Evolutionary conservation across 2,113 vertebrate species (phyloP).

Genomic region (Eretmochelys imbricata): DNA sequence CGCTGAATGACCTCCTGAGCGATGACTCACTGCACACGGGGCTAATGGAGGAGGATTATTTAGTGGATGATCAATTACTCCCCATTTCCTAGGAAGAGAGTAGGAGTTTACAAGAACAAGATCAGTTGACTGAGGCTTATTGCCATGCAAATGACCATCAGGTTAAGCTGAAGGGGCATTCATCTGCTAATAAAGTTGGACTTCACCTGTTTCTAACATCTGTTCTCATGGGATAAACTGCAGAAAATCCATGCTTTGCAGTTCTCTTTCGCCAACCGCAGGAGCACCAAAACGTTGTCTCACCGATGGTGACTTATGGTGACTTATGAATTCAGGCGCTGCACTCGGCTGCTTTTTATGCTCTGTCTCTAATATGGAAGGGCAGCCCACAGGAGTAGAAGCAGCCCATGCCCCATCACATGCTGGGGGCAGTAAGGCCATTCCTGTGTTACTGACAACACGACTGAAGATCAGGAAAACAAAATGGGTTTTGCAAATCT

Average conservation of each 20-base stretch:
- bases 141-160: not conserved
- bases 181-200: not conserved
- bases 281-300: too few species aligned
- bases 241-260: too few species aligned
- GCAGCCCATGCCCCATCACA: too few species aligned
- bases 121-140: accelerated
- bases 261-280: too few species aligned
- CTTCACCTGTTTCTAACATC: not conserved
- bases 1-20: not conserved
- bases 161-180: not conserved
- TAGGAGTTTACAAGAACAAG: not conserved
- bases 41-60: not conserved
- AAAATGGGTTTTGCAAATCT: not conserved
- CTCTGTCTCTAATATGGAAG: too few species aligned
- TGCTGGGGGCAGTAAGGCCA: too few species aligned
- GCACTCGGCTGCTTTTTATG: too few species aligned
- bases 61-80: not conserved
- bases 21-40: not conserved
- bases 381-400: too few species aligned
- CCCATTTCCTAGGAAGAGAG: not conserved
- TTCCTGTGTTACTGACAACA: not conserved
- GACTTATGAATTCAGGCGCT: too few species aligned
- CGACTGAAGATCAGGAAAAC: not conserved
- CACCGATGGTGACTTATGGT: too few species aligned
- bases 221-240: not conserved